These are phyloP conservation scores for Meteorus sp. DNA, from an alignment of 1,140 invertebrate species.

Conservation along the genomic window DNA sequence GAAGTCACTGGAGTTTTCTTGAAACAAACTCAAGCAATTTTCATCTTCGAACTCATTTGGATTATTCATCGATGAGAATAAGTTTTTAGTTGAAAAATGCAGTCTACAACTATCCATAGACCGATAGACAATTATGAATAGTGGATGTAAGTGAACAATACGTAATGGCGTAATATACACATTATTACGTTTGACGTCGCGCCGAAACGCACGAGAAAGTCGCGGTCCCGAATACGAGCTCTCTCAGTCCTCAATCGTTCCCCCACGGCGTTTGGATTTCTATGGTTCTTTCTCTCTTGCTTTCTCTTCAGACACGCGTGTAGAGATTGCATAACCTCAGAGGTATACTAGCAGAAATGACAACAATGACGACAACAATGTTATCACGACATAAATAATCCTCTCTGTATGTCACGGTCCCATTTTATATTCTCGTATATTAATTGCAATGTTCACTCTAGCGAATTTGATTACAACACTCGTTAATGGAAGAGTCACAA, in stretches of 20 bases:
- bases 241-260: not conserved
- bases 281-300: slow-evolving; percentile 52
- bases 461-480: too few species aligned
- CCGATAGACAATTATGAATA: not conserved
- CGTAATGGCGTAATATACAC: slow-evolving; percentile 4
- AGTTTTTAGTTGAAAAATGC: too few species aligned
- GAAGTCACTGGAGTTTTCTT: too few species aligned
- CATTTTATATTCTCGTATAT: too few species aligned
- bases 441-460: too few species aligned
- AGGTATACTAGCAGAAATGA: slow-evolving; percentile 33
- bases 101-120: too few species aligned
- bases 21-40: too few species aligned
- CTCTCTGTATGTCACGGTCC: slow-evolving; percentile 43
- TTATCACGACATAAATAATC: slow-evolving; percentile 15
- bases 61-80: too few species aligned
- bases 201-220: slow-evolving; percentile 53
- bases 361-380: too few species aligned
- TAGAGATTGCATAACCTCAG: slow-evolving; percentile 48
- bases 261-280: slow-evolving; percentile 24
- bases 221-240: slow-evolving; percentile 21
- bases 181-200: slow-evolving; percentile 9
- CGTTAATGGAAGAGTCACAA: too few species aligned
- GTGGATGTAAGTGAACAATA: not conserved
- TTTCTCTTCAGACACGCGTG: slow-evolving; percentile 48
- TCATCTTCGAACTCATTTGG: too few species aligned